Conservation (phyloP, 2,888 invertebrate species). For the Ormyrus pomaceus region DNA sequence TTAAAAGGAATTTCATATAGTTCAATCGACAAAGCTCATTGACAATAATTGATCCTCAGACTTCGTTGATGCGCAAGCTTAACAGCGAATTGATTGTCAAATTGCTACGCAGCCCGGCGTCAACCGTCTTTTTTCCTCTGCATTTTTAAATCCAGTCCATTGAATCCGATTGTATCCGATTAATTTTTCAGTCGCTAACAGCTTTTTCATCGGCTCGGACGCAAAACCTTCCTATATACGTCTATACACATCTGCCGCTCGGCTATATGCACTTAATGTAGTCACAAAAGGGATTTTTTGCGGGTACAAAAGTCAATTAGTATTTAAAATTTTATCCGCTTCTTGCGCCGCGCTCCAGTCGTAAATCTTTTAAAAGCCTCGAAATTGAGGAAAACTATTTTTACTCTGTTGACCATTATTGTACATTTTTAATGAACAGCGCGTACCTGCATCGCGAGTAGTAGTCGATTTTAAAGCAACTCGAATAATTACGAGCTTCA, state of each 20-base stretch:
- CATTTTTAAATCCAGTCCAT: constrained; percentile 37
- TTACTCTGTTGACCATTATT: no score
- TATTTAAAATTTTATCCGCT: constrained; percentile 12
- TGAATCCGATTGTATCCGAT: constrained; percentile 58
- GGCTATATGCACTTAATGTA: not conserved
- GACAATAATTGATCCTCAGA: constrained; percentile 53
- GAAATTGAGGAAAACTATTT: no score
- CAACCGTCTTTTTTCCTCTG: constrained; percentile 12
- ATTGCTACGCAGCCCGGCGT: not conserved
- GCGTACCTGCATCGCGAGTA: no score
- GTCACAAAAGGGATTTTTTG: not conserved
- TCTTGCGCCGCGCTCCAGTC: not conserved
- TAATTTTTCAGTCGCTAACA: constrained; percentile 58
- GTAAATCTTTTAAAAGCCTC: not conserved
- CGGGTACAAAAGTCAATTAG: not conserved
- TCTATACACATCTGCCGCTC: not conserved
- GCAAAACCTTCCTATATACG: not conserved
- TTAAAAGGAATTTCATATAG: constrained; percentile 1
- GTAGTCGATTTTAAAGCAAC: no score
- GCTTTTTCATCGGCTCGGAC: constrained; percentile 49
- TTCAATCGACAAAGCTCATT: constrained; percentile 24
- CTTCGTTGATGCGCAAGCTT: constrained; percentile 37
- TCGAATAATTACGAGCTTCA: no score
- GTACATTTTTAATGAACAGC: no score
- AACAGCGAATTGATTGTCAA: constrained; percentile 47